Conservation (phyloP, 2,113 vertebrate genomes). For the Lophius piscatorius region DNA sequence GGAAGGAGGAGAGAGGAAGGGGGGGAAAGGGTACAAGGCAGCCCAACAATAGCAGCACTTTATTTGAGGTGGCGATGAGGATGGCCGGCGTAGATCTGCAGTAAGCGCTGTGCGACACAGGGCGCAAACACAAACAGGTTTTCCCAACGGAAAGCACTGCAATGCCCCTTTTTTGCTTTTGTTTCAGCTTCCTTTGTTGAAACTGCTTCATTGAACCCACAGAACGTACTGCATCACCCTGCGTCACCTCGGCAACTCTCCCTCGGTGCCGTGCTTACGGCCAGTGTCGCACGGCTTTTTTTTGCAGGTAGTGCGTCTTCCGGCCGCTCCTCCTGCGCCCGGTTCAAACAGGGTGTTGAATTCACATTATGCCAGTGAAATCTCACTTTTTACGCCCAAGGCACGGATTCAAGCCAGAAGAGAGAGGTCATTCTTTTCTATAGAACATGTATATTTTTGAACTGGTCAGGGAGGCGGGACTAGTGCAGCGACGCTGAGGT, state of each 20-base stretch:
- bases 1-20: slow-evolving; percentile 10
- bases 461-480: slow-evolving; percentile 62
- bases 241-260: slow-evolving; percentile 50
- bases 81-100: slow-evolving; percentile 58
- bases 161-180: not conserved
- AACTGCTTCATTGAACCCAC: slow-evolving; percentile 37
- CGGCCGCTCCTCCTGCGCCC: slow-evolving; percentile 35
- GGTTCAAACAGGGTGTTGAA: slow-evolving; percentile 54
- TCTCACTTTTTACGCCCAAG: slow-evolving; percentile 61
- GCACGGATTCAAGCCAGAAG: slow-evolving; percentile 64
- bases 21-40: slow-evolving; percentile 50
- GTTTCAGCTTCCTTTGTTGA: slow-evolving; percentile 20
- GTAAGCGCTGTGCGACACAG: slow-evolving; percentile 55
- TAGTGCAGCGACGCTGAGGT: slow-evolving; percentile 30
- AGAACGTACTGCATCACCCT: slow-evolving; percentile 45
- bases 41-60: slow-evolving; percentile 72
- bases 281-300: slow-evolving; percentile 42
- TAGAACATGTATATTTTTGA: slow-evolving; percentile 82
- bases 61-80: slow-evolving; percentile 56
- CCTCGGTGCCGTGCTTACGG: slow-evolving; percentile 41
- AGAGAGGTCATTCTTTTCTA: slow-evolving; percentile 72
- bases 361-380: slow-evolving; percentile 65
- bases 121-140: slow-evolving; percentile 38
- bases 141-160: too few relatives aligned
- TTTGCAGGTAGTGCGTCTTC: slow-evolving; percentile 57